These are phyloP conservation scores for Pithys albifrons DNA, from an alignment of 2,113 vertebrate genomes.

Conservation along the genomic window DNA sequence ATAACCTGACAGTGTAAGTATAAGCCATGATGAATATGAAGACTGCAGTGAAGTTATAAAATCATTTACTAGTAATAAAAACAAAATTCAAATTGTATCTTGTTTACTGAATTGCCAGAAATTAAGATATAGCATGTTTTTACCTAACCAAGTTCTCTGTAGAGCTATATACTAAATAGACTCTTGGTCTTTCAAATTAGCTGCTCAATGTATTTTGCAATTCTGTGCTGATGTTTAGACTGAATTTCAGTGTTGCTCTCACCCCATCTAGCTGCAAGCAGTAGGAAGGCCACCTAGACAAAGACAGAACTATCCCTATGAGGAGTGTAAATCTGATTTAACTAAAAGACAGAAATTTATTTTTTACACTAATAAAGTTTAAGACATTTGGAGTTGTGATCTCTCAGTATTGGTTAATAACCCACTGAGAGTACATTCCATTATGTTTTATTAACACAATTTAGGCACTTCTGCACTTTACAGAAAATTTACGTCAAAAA, in stretches of 20 bases:
- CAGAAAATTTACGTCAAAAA: not conserved
- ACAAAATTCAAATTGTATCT: not conserved
- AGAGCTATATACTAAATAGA: not conserved
- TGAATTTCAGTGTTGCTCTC: not conserved
- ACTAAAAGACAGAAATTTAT: not conserved
- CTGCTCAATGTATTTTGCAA: not conserved
- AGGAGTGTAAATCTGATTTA: not conserved
- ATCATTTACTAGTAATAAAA: not conserved
- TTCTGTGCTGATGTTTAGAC: not conserved
- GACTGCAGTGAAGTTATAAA: not conserved
- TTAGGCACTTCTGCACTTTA: not conserved
- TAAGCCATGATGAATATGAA: not conserved
- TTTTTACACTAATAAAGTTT: not conserved
- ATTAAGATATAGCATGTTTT: not conserved
- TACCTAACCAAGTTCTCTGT: not conserved
- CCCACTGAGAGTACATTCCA: not conserved
- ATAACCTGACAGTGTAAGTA: not conserved
- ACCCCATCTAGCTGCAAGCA: constrained; percentile 55
- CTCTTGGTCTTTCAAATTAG: not conserved
- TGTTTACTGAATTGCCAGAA: not conserved
- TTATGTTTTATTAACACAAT: not conserved
- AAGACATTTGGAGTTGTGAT: not conserved
- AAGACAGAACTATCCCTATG: not conserved
- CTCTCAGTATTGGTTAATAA: not conserved
- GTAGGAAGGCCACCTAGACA: not conserved